Conservation (phyloP, 2,888 invertebrate species). For the Allophyes oxyacanthae region DNA sequence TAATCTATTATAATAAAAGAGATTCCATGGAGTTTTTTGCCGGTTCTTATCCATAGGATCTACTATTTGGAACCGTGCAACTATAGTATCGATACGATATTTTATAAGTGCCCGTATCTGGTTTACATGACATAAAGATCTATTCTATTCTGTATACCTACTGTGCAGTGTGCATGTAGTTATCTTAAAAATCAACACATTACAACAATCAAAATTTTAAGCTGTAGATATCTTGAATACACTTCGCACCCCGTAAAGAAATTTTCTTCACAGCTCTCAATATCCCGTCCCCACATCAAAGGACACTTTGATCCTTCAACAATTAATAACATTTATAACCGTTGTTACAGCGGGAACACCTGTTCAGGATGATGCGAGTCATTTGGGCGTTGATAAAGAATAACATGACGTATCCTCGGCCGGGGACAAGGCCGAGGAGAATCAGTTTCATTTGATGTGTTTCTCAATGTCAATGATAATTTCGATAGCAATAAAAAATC, state of each 20-base stretch:
- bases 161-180: too few relatives aligned
- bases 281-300: slow-evolving; percentile 24
- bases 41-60: too few relatives aligned
- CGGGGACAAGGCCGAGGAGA: slow-evolving; percentile 20
- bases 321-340: slow-evolving; percentile 20
- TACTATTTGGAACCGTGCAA: too few relatives aligned
- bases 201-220: too few relatives aligned
- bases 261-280: neutral
- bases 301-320: slow-evolving; percentile 27
- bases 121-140: too few relatives aligned
- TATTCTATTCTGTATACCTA: too few relatives aligned
- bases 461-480: slow-evolving; percentile 27
- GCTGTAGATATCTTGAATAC: neutral
- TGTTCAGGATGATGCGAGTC: slow-evolving; percentile 22
- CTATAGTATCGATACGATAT: too few relatives aligned
- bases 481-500: too few relatives aligned
- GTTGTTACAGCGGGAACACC: slow-evolving; percentile 12
- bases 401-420: slow-evolving; percentile 12
- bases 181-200: too few relatives aligned
- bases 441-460: slow-evolving; percentile 12
- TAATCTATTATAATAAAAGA: too few relatives aligned
- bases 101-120: too few relatives aligned
- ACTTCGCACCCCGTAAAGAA: neutral
- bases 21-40: too few relatives aligned
- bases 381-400: slow-evolving; percentile 37